phyloP scores from a whole-genome alignment of 2,797 vertebrate species.

The Mico argentatus region DNA sequence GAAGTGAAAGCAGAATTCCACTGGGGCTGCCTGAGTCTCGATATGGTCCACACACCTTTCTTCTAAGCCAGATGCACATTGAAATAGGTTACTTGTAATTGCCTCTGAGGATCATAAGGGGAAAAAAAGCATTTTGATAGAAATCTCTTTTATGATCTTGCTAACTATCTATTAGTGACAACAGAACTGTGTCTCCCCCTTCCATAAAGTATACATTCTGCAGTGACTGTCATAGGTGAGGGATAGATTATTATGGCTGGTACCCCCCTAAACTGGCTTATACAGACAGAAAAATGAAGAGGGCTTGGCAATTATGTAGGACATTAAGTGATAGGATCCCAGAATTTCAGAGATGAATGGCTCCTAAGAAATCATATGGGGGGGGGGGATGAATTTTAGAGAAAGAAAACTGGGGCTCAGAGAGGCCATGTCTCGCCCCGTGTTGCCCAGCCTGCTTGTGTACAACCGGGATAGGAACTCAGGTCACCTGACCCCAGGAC shows the following conservation, averaged over 20 bases:
- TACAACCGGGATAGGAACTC: background rate
- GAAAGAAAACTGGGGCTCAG: background rate
- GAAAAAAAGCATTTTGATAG: background rate
- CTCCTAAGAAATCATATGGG: background rate
- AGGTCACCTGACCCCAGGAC: background rate
- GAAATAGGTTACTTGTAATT: slow-evolving; percentile 2
- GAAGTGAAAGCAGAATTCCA: background rate
- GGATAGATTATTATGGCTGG: background rate
- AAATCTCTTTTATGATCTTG: background rate
- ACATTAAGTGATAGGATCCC: background rate
- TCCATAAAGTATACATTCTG: background rate
- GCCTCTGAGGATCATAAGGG: background rate
- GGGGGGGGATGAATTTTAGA: background rate
- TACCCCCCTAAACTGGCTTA: background rate
- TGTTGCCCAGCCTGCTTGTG: background rate
- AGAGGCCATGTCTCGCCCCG: background rate
- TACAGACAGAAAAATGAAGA: background rate
- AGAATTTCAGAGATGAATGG: background rate
- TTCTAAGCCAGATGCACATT: background rate
- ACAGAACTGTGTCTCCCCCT: background rate
- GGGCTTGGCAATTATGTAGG: background rate
- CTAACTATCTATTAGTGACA: background rate
- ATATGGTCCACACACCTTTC: background rate
- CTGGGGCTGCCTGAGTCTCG: background rate
- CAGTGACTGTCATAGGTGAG: background rate